These are phyloP conservation scores for Coelogynopora nodosa DNA, from an alignment of 2,888 invertebrate species.

Conservation along the genomic window DNA sequence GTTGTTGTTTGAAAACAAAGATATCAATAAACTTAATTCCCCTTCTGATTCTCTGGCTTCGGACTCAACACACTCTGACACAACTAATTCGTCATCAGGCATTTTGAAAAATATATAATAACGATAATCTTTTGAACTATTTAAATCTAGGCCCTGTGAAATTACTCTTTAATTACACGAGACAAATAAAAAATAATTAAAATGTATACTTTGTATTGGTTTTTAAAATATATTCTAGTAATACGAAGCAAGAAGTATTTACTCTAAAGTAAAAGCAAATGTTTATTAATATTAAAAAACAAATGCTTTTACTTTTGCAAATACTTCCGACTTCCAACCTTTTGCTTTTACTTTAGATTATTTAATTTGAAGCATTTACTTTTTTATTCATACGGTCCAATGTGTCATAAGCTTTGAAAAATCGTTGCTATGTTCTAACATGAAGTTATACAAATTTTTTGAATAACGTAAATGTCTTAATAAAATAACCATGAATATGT, in stretches of 20 bases:
- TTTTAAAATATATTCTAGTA: neutral
- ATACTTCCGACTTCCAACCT: neutral
- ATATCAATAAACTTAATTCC: neutral
- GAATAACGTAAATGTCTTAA: too few species aligned
- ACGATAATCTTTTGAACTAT: neutral
- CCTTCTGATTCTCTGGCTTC: neutral
- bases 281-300: constrained; percentile 3
- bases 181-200: too few species aligned
- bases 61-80: neutral
- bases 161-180: neutral
- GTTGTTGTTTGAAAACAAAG: neutral
- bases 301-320: neutral
- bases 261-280: constrained; percentile 25
- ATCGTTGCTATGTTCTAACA: too few species aligned
- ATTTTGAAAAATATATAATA: neutral
- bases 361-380: neutral
- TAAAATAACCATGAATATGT: too few species aligned
- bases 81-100: neutral
- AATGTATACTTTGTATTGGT: neutral
- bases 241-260: neutral
- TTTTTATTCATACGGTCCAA: neutral
- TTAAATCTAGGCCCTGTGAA: neutral
- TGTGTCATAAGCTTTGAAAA: too few species aligned
- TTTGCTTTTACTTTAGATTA: neutral
- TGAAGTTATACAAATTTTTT: too few species aligned